Evolutionary conservation across 2,797 vertebrate species (phyloP).

Genomic region (Lagorchestes hirsutus): DNA sequence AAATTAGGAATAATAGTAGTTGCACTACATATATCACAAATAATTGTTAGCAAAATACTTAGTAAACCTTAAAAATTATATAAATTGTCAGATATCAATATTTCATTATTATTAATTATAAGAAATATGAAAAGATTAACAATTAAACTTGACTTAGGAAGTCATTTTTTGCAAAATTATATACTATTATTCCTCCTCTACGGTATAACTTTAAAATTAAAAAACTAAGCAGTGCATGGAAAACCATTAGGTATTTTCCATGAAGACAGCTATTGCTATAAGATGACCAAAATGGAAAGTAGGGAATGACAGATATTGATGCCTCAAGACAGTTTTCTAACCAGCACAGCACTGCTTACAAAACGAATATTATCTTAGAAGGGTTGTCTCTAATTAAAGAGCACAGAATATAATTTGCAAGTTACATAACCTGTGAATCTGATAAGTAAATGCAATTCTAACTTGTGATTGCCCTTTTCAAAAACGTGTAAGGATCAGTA

Average conservation of each 20-base stretch:
- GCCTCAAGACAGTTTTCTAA: not conserved
- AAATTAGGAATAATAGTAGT: not conserved
- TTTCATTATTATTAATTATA: not conserved
- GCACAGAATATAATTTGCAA: not conserved
- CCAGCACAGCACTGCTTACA: not conserved
- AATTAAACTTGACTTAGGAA: not conserved
- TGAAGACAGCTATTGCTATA: not conserved
- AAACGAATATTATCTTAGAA: not conserved
- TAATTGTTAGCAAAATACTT: not conserved
- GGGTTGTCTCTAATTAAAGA: not conserved
- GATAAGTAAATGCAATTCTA: conserved; percentile 6
- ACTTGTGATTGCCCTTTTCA: not conserved
- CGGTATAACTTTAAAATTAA: not conserved
- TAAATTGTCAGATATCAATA: not conserved
- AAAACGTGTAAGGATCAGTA: not conserved
- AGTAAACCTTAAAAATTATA: not conserved
- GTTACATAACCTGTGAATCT: not conserved
- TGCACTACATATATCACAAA: not conserved
- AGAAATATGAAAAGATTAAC: not conserved
- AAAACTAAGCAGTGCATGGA: not conserved
- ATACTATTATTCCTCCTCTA: not conserved
- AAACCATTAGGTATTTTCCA: not conserved
- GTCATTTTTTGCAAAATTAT: not conserved
- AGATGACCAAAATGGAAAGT: not conserved
- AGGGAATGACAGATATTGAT: not conserved